Conservation (phyloP, 2,797 vertebrate genomes). For the Nannoperca obscura region DNA sequence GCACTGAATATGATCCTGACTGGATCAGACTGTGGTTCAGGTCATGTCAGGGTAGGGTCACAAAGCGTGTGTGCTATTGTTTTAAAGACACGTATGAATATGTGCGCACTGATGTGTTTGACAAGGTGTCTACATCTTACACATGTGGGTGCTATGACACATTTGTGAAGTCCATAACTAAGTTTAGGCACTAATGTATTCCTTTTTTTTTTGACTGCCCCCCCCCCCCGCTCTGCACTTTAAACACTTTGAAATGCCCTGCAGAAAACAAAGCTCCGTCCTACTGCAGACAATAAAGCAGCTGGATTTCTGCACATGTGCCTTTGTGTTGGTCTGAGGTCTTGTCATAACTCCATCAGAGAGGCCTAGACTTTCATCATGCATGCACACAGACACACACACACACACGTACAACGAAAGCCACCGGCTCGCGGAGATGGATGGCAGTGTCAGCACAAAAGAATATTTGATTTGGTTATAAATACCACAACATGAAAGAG, state of each 20-base stretch:
- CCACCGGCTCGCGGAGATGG: constrained; percentile 68
- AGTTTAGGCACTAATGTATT: constrained; percentile 65
- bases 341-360: constrained; percentile 85
- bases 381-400: constrained; percentile 18
- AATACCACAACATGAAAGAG: constrained; percentile 83
- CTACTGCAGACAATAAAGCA: constrained; percentile 79
- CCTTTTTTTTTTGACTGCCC: constrained; percentile 49
- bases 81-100: constrained; percentile 42
- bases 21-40: constrained; percentile 12
- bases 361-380: constrained; percentile 63
- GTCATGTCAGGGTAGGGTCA: constrained; percentile 36
- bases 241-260: constrained; percentile 78
- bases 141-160: constrained; percentile 50
- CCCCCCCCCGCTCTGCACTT: constrained; percentile 51
- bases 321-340: constrained; percentile 80
- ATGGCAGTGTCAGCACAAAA: constrained; percentile 80
- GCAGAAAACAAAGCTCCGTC: constrained; percentile 76
- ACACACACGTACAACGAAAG: constrained; percentile 50
- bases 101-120: constrained; percentile 15
- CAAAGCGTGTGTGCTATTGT: constrained; percentile 39
- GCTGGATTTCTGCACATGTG: constrained; percentile 86
- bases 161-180: constrained; percentile 51
- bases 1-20: constrained; percentile 2
- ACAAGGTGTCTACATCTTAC: constrained; percentile 41
- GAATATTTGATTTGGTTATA: constrained; percentile 88